Percentiles rank a stretch among this genome's conserved stretches.
These are phyloP conservation scores for Psilanteris sp. DNA, from an alignment of 1,140 invertebrate species.

Conservation along the genomic window DNA sequence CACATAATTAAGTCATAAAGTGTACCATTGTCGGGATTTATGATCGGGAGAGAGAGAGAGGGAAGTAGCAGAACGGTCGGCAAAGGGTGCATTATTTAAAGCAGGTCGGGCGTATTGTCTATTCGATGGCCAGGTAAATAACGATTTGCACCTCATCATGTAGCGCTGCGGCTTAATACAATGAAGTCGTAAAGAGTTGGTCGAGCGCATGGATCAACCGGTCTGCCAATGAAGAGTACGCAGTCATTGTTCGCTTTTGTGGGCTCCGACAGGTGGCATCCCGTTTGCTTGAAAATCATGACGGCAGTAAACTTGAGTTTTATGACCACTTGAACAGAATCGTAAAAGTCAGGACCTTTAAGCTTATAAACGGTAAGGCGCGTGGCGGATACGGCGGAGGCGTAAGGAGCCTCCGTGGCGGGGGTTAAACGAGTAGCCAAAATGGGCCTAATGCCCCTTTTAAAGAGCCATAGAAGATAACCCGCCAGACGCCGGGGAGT, in stretches of 20 bases:
- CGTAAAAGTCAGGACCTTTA: slow-evolving; percentile 81
- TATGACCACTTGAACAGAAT: slow-evolving; percentile 81
- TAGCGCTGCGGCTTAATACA: slow-evolving; percentile 42
- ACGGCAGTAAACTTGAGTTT: slow-evolving; percentile 80
- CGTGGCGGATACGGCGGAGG: slow-evolving; percentile 79
- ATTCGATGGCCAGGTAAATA: slow-evolving; percentile 49
- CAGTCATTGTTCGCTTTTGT: slow-evolving; percentile 73
- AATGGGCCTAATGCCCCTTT: slow-evolving; percentile 78
- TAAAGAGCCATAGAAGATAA: slow-evolving; percentile 74
- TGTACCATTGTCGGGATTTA: slow-evolving; percentile 32
- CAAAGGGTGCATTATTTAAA: slow-evolving; percentile 62
- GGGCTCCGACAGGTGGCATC: slow-evolving; percentile 80
- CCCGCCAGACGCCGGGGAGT: slow-evolving; percentile 66
- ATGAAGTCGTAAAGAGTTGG: slow-evolving; percentile 67
- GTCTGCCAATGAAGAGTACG: slow-evolving; percentile 66
- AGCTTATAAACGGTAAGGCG: slow-evolving; percentile 77
- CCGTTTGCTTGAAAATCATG: slow-evolving; percentile 81
- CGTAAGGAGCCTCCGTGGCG: slow-evolving; percentile 71
- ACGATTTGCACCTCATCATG: slow-evolving; percentile 64
- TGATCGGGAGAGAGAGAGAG: too few species aligned
- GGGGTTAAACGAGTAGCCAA: slow-evolving; percentile 68
- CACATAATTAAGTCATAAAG: slow-evolving; percentile 48
- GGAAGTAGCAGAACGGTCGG: slow-evolving; percentile 9
- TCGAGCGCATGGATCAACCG: slow-evolving; percentile 61
- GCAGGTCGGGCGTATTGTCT: slow-evolving; percentile 45